Conservation (phyloP, 2,113 vertebrate genomes). For the Nymphicus hollandicus region DNA sequence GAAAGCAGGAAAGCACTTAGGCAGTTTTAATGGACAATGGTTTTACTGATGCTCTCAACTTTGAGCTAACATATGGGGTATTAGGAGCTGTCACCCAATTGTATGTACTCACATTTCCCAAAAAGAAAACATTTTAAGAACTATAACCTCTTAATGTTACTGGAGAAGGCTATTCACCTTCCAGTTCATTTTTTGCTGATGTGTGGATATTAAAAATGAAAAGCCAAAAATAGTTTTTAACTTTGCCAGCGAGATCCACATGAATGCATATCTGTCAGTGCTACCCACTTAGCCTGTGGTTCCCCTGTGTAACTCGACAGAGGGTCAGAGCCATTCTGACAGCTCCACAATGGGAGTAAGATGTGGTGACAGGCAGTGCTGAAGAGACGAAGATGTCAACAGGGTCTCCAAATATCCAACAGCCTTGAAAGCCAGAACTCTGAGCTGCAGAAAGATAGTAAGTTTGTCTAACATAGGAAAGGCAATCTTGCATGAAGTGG, state of each 20-base stretch:
- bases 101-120: not conserved
- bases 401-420: not conserved
- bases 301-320: not conserved
- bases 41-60: not conserved
- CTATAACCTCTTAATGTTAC: not conserved
- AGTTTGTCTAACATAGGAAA: not conserved
- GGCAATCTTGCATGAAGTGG: not conserved
- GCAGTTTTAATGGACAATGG: not conserved
- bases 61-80: not conserved
- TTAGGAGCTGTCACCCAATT: not conserved
- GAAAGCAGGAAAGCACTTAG: not conserved
- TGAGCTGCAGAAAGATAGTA: not conserved
- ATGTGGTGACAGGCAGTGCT: not conserved
- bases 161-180: not conserved
- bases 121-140: not conserved
- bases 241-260: not conserved
- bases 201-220: constrained; percentile 38
- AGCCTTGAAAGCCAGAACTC: not conserved
- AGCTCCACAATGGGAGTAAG: constrained; percentile 33
- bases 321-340: constrained; percentile 41
- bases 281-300: constrained; percentile 28
- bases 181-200: not conserved
- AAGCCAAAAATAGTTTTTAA: constrained; percentile 3
- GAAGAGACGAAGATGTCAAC: not conserved
- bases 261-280: constrained; percentile 40